These are phyloP conservation scores for Physocephala rufipes DNA, from an alignment of 2,888 invertebrate genomes.

Conservation along the genomic window DNA sequence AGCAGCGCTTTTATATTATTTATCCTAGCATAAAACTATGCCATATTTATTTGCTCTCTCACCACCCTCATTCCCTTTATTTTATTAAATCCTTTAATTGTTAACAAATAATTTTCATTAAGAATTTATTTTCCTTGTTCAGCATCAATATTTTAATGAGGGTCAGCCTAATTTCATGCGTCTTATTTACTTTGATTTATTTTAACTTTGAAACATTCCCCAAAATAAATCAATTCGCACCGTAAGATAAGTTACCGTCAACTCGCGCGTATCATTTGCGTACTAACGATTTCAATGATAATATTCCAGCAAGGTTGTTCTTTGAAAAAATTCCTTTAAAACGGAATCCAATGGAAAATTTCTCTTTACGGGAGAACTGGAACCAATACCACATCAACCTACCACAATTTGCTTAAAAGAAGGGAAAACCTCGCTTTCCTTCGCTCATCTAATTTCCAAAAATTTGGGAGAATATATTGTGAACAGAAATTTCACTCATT, in stretches of 20 bases:
- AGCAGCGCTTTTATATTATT: too few relatives aligned
- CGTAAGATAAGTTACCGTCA: conserved; percentile 12
- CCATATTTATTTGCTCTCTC: too few relatives aligned
- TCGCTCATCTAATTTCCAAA: neutral
- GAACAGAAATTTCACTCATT: too few relatives aligned
- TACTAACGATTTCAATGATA: conserved; percentile 60
- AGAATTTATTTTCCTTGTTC: neutral
- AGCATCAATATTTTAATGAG: too few relatives aligned
- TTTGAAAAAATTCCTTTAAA: conserved; percentile 50
- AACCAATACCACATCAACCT: neutral
- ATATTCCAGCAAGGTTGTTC: conserved; percentile 59
- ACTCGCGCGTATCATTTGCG: conserved; percentile 49
- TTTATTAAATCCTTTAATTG: too few relatives aligned
- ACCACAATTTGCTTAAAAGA: too few relatives aligned
- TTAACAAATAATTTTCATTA: neutral
- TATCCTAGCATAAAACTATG: too few relatives aligned
- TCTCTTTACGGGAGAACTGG: conserved; percentile 37
- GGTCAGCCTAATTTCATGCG: neutral
- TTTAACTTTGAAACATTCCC: neutral
- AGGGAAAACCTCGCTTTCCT: too few relatives aligned
- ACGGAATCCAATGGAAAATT: conserved; percentile 16
- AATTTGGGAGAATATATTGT: conserved; percentile 4
- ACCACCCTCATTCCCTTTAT: too few relatives aligned
- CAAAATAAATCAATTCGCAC: conserved; percentile 3
- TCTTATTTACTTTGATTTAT: neutral